phyloP scores from a whole-genome alignment of 2,888 invertebrate species.

The Empis stercorea region DNA sequence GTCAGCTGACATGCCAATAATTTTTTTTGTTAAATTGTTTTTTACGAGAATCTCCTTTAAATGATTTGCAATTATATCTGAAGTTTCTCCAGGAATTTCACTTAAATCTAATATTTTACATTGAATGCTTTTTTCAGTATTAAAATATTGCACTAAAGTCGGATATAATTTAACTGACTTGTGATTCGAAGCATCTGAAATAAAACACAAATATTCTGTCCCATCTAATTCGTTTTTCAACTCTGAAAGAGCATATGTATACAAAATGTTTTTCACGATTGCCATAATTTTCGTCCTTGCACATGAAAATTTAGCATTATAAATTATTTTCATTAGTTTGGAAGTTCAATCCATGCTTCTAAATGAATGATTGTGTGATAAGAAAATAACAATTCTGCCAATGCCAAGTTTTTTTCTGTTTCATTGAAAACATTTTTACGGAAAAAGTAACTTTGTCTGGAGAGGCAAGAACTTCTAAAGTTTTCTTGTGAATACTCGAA shows the following conservation, averaged over 20 bases:
- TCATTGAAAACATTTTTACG: not conserved
- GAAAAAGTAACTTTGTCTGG: not conserved
- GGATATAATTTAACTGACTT: not conserved
- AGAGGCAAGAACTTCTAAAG: not conserved
- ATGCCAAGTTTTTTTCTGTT: not conserved
- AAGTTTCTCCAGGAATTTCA: not conserved
- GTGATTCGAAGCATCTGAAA: not conserved
- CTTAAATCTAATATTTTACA: too few relatives aligned
- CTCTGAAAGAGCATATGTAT: not conserved
- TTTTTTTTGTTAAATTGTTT: not conserved
- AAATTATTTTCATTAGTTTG: not conserved
- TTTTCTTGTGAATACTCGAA: too few relatives aligned
- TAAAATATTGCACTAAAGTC: not conserved
- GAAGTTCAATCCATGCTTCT: not conserved
- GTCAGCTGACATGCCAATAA: not conserved
- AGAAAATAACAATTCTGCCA: not conserved
- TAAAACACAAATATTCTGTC: not conserved
- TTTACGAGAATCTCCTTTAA: not conserved
- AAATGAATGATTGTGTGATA: not conserved
- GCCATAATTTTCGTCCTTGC: not conserved
- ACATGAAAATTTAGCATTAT: not conserved
- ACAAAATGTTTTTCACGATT: not conserved
- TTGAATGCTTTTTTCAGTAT: not conserved
- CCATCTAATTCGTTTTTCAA: not conserved
- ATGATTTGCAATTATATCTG: not conserved